phyloP scores from a whole-genome alignment of 2,888 invertebrate species.

The Lingula anatina region DNA sequence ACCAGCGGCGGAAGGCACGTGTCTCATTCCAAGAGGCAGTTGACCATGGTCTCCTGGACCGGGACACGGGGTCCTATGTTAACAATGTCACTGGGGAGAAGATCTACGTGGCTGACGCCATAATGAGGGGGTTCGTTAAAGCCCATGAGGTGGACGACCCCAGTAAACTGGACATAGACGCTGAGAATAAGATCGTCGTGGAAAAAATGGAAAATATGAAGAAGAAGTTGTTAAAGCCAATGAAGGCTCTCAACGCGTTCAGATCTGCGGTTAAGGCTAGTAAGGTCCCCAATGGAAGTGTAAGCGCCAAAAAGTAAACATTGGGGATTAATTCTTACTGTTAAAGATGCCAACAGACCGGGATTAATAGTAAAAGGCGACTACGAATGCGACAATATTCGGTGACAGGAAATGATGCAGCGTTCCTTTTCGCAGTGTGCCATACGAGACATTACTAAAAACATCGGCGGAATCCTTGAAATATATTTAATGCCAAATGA shows the following conservation, averaged over 20 bases:
- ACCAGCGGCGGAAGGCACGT: slow-evolving; percentile 26
- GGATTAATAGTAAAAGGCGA: too few relatives aligned
- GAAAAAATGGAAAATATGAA: slow-evolving; percentile 34
- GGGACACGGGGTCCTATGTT: slow-evolving; percentile 37
- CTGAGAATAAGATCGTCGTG: slow-evolving; percentile 42
- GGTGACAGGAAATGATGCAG: too few relatives aligned
- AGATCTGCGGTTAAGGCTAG: slow-evolving; percentile 10
- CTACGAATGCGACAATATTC: too few relatives aligned
- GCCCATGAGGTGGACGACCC: slow-evolving; percentile 38
- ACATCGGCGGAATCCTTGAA: too few relatives aligned
- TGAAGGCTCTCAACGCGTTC: slow-evolving; percentile 36
- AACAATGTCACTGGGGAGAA: slow-evolving; percentile 37
- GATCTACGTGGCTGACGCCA: slow-evolving; percentile 43
- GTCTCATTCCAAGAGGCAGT: slow-evolving; percentile 31
- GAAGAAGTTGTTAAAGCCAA: slow-evolving; percentile 29
- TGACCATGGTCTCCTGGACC: slow-evolving; percentile 28
- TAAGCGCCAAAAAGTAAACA: too few relatives aligned
- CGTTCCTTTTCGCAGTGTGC: too few relatives aligned
- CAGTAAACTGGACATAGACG: slow-evolving; percentile 41
- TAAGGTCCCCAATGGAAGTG: too few relatives aligned
- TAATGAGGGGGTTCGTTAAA: slow-evolving; percentile 48
- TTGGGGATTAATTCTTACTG: too few relatives aligned
- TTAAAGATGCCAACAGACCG: too few relatives aligned
- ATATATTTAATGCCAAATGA: too few relatives aligned
- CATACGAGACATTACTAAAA: too few relatives aligned